phyloP scores from a whole-genome alignment of 1,140 invertebrate genomes.

The Calliphora vicina region DNA sequence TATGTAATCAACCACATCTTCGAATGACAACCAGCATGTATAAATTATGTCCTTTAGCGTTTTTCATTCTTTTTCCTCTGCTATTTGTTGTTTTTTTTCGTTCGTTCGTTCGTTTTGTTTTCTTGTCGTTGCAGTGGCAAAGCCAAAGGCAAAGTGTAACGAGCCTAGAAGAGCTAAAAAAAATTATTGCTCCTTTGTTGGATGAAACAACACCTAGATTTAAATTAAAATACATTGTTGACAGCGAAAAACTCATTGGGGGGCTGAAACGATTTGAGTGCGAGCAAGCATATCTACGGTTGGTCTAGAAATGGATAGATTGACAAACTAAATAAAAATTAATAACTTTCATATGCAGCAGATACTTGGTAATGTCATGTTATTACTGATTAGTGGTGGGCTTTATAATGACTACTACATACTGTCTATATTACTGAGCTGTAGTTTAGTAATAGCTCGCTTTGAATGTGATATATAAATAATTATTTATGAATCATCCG shows the following conservation, averaged over 20 bases:
- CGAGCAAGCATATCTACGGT: too few relatives aligned
- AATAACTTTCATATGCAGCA: too few relatives aligned
- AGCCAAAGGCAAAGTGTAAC: background rate
- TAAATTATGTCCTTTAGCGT: background rate
- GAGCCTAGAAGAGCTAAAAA: background rate
- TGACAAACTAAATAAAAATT: too few relatives aligned
- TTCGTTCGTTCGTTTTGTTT: background rate
- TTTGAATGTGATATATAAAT: too few relatives aligned
- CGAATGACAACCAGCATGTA: constrained; percentile 3
- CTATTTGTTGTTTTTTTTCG: background rate
- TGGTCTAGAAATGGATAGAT: too few relatives aligned
- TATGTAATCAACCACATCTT: background rate
- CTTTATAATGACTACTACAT: too few relatives aligned
- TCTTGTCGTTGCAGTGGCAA: background rate
- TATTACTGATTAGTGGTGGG: too few relatives aligned
- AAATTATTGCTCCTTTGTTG: constrained; percentile 14
- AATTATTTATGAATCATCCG: too few relatives aligned
- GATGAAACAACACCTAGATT: background rate
- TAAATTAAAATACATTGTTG: background rate
- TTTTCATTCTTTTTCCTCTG: background rate
- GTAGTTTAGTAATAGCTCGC: too few relatives aligned
- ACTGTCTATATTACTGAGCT: too few relatives aligned
- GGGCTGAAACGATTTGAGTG: background rate
- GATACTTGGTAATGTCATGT: too few relatives aligned
- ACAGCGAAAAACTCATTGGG: background rate